phyloP scores from a whole-genome alignment of 2,797 vertebrate species.

The Pangasius krempfi region DNA sequence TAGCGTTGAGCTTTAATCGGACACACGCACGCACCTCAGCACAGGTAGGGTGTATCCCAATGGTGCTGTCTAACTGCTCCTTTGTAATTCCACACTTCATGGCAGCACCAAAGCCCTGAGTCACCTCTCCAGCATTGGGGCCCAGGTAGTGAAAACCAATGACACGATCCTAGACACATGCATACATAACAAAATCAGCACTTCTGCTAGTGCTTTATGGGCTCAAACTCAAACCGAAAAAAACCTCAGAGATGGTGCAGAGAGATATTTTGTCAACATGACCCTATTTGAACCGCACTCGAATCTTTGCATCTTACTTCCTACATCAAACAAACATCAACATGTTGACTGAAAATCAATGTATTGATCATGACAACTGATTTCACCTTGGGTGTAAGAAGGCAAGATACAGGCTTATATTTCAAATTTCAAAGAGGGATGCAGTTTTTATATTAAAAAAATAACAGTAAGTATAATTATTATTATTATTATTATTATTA shows the following conservation, averaged over 20 bases:
- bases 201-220: not conserved
- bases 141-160: conserved; percentile 93
- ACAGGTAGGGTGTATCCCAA: conserved; percentile 96
- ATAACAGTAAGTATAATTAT: not conserved
- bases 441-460: not conserved
- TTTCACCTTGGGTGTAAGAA: not conserved
- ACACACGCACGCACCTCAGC: conserved; percentile 81
- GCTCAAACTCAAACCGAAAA: not conserved
- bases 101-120: conserved; percentile 90
- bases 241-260: not conserved
- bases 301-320: not conserved
- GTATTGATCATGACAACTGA: not conserved
- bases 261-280: not conserved
- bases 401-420: not conserved
- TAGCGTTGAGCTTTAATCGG: not conserved
- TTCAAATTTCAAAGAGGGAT: not conserved
- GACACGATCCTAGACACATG: conserved; percentile 80
- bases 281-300: not conserved
- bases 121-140: conserved; percentile 95
- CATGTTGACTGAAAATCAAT: not conserved
- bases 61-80: conserved; percentile 85
- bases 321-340: not conserved
- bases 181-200: conserved; percentile 17
- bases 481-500: too few relatives aligned
- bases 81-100: conserved; percentile 96